These are phyloP conservation scores for Paragorgia papillata DNA, from an alignment of 92 coral and sea anemone genomes.

Conservation along the genomic window DNA sequence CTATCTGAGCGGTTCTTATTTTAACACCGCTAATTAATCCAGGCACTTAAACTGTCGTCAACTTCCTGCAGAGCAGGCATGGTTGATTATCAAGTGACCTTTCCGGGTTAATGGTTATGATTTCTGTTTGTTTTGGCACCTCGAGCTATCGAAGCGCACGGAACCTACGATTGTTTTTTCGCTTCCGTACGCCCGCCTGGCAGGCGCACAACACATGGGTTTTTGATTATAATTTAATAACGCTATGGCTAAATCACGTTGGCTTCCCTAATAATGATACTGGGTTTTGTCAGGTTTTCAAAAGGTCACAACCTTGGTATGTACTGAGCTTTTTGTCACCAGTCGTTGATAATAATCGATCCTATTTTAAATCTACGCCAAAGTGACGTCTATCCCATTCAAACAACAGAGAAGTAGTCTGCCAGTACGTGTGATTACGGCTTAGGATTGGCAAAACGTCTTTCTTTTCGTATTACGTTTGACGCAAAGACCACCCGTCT, in stretches of 20 bases:
- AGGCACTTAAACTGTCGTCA: constrained; percentile 25
- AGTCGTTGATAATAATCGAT: too few relatives aligned
- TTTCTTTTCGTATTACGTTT: background rate
- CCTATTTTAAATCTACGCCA: too few relatives aligned
- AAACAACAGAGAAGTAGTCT: too few relatives aligned
- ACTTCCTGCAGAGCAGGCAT: constrained; percentile 35
- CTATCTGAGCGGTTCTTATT: background rate
- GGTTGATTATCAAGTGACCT: constrained; percentile 37
- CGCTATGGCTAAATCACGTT: too few relatives aligned
- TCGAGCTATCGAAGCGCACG: background rate
- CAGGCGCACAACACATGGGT: too few relatives aligned
- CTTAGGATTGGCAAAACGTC: background rate
- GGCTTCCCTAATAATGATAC: too few relatives aligned
- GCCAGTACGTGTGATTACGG: too few relatives aligned
- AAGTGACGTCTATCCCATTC: too few relatives aligned
- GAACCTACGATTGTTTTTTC: background rate
- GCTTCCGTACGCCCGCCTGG: background rate
- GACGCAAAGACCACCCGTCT: background rate
- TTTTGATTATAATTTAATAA: too few relatives aligned
- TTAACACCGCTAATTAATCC: constrained; percentile 17
- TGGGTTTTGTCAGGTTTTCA: too few relatives aligned
- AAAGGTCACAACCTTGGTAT: too few relatives aligned
- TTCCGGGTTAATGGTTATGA: constrained; percentile 26
- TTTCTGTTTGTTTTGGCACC: constrained; percentile 11
- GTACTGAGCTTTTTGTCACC: too few relatives aligned